Evolutionary conservation across 2,797 vertebrate genomes (phyloP).

Genomic region (Hyperoplus immaculatus): DNA sequence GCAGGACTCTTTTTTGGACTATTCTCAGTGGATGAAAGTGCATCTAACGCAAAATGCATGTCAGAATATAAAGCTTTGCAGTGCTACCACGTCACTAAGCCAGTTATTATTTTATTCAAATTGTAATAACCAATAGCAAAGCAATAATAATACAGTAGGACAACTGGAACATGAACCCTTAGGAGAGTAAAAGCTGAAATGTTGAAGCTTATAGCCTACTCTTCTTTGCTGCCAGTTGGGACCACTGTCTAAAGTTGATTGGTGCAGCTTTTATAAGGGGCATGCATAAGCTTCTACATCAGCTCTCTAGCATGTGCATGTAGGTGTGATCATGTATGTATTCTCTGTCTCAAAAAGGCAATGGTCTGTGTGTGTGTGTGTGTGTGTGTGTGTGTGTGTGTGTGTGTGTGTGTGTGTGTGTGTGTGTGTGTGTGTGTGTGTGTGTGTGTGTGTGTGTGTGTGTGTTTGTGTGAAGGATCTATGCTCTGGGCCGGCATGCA

Average conservation of each 20-base stretch:
- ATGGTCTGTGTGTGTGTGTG: conserved; percentile 30
- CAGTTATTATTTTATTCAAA: neutral
- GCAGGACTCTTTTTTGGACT: no score
- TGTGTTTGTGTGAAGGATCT: conserved; percentile 38
- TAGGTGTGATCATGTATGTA: conserved; percentile 49
- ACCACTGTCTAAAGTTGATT: neutral
- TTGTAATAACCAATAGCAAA: neutral
- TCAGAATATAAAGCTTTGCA: neutral
- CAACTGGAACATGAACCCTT: no score
- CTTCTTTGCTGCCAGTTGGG: neutral
- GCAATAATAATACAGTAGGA: no score
- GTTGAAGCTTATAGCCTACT: neutral
- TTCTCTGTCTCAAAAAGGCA: conserved; percentile 54
- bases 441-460: conserved; percentile 20
- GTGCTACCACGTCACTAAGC: no score
- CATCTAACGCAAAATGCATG: neutral
- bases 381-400: conserved; percentile 35
- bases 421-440: conserved; percentile 37
- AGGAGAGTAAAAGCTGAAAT: neutral
- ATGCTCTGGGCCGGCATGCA: conserved; percentile 43
- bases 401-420: conserved; percentile 23
- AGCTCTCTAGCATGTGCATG: conserved; percentile 25
- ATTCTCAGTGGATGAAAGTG: no score
- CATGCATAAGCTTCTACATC: neutral
- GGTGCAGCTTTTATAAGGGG: neutral